A percentile compares a stretch with the other conserved stretches of the same genome.
phyloP scores from a whole-genome alignment of 1,140 invertebrate genomes.

The Leptinotarsa texana region DNA sequence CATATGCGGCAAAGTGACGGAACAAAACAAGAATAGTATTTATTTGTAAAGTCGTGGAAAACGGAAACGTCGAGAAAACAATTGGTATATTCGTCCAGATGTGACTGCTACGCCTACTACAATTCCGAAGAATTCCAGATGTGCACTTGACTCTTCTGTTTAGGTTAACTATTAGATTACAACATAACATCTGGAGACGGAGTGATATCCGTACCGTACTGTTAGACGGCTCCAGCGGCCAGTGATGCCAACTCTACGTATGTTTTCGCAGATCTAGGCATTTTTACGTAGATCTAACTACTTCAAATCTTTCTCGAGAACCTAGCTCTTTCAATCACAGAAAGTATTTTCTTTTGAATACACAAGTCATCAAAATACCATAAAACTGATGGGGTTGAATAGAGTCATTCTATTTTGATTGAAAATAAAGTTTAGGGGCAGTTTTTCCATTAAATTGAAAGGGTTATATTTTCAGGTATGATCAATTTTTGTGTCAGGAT shows the following conservation, averaged over 20 bases:
- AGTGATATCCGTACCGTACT: conserved; percentile 16
- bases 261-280: too few species aligned
- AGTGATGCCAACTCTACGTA: background rate
- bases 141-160: conserved; percentile 28
- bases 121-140: conserved; percentile 29
- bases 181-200: conserved; percentile 28
- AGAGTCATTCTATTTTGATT: too few species aligned
- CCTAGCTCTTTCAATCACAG: too few species aligned
- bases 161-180: conserved; percentile 34
- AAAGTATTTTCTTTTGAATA: too few species aligned
- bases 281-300: too few species aligned
- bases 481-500: too few species aligned
- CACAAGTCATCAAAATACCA: too few species aligned
- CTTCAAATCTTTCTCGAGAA: too few species aligned
- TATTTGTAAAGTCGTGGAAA: conserved; percentile 9
- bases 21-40: conserved; percentile 3
- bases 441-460: too few species aligned
- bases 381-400: too few species aligned
- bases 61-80: conserved; percentile 23
- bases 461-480: too few species aligned
- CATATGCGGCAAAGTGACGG: background rate
- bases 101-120: conserved; percentile 21
- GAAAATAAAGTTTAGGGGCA: too few species aligned
- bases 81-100: conserved; percentile 23
- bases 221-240: background rate